Percentiles rank a stretch among this genome's conserved stretches.
Evolutionary conservation across 2,888 invertebrate species (phyloP).

Genomic region (Harpagoxenus sublaevis): DNA sequence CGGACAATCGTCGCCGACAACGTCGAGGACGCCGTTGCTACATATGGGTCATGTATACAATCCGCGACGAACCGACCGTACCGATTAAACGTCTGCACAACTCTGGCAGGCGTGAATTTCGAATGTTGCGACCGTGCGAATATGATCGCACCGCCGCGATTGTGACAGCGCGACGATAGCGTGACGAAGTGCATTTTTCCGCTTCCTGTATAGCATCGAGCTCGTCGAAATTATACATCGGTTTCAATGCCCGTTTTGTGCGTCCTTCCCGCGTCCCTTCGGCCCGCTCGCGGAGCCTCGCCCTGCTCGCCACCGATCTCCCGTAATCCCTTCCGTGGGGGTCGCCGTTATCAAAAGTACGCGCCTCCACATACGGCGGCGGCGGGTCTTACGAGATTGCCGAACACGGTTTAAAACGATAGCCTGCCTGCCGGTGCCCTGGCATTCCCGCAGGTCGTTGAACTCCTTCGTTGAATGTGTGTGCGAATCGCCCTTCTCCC

Average conservation of each 20-base stretch:
- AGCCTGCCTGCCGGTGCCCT: constrained; percentile 69
- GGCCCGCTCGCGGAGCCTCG: neutral
- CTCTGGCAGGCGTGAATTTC: constrained; percentile 13
- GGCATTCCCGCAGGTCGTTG: constrained; percentile 78
- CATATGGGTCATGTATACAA: constrained; percentile 71
- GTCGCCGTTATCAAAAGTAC: constrained; percentile 52
- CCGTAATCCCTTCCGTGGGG: constrained; percentile 23
- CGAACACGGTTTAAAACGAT: constrained; percentile 75
- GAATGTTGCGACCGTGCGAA: neutral
- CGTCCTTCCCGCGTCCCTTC: neutral
- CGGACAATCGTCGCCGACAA: constrained; percentile 55
- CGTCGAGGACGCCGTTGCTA: constrained; percentile 47
- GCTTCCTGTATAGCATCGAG: neutral
- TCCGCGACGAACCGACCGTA: constrained; percentile 64
- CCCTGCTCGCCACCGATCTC: constrained; percentile 12
- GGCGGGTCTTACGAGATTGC: constrained; percentile 65
- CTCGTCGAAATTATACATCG: constrained; percentile 1
- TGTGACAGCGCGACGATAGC: constrained; percentile 14
- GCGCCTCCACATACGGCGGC: constrained; percentile 26
- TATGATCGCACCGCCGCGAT: neutral
- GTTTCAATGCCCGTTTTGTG: neutral
- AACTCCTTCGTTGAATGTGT: constrained; percentile 70
- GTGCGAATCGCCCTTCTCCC: constrained; percentile 63
- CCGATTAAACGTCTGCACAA: constrained; percentile 76
- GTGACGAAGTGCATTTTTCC: neutral